A percentile compares a stretch with the other conserved stretches of the same genome.
These are phyloP conservation scores for Acrossocheilus fasciatus DNA, from an alignment of 2,797 vertebrate species.

Conservation along the genomic window DNA sequence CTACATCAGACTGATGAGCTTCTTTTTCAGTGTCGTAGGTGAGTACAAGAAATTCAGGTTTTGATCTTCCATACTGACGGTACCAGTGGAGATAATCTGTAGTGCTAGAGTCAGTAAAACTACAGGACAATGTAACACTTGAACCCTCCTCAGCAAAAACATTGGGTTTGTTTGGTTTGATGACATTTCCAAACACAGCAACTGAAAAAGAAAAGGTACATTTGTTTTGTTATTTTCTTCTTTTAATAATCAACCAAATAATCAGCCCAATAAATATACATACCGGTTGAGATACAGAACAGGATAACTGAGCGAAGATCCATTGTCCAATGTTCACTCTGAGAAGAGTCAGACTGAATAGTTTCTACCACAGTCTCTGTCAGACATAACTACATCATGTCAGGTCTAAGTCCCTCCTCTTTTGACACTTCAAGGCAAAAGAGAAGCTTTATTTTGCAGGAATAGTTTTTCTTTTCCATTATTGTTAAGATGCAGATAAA, in stretches of 20 bases:
- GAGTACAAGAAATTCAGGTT: conserved; percentile 5
- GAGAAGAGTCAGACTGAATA: not conserved
- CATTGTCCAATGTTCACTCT: not conserved
- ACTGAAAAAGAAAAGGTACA: not conserved
- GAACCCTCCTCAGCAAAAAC: not conserved
- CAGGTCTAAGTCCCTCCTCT: conserved; percentile 13
- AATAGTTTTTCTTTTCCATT: too few relatives aligned
- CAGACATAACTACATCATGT: not conserved
- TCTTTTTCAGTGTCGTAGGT: not conserved
- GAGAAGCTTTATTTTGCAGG: too few relatives aligned
- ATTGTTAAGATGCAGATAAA: too few relatives aligned
- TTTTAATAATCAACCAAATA: not conserved
- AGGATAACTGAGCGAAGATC: conserved; percentile 3
- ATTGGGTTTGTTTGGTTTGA: not conserved
- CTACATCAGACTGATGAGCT: not conserved
- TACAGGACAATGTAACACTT: not conserved
- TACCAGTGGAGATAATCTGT: not conserved
- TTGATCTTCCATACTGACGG: not conserved
- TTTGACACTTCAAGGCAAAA: not conserved
- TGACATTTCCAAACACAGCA: not conserved
- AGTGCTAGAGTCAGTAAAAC: not conserved
- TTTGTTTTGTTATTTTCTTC: not conserved
- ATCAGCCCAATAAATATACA: not conserved
- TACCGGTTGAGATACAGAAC: not conserved
- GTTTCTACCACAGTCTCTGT: not conserved